Evolutionary conservation across 2,797 vertebrate genomes (phyloP), one percentile per base, ranked within the genome.

Genomic region (Catostomus latipinnis): DNA sequence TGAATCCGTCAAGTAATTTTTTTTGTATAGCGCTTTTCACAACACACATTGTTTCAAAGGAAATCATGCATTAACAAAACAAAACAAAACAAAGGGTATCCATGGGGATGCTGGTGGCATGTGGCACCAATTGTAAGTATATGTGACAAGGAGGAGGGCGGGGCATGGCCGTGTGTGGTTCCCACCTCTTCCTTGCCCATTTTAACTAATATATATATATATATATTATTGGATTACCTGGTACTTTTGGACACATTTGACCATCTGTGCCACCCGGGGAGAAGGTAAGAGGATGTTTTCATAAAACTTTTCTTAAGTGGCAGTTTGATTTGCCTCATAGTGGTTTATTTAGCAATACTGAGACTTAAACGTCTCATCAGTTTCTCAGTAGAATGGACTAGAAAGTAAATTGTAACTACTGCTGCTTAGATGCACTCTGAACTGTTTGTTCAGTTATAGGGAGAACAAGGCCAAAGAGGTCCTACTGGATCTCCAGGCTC

Each of bases 401-500:
- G 22, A 62, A 73, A 50, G 9, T 46, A n/a, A 2, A 0, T 49
- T 43, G 34, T 62, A 0, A 61, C 16, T 61, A 18, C 46, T 48
- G 46, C 45, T 73, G 48, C 57, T 61, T 73, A 50, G 16, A 73
- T 74, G 52, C 46, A 13, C 76, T 53, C 45, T 67, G n/a, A 78
- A 71, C 1, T 45, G 14, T 71, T 60, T 71, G 49, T 60, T 71
- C n/a, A 8, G 43, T 85, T 88, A 91, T 67, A 99, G 98, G 98
- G 98, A 86, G 98, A 99, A 90, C 84, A 95, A 8, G 98, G 98
- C 22, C 94, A 96, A 80, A 86, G 90, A 76, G 98, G 98, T 82
- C 95, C 97, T 10, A 73, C 96, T 82, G 98, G 98, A 65, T 96
- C 96, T 77, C 88, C 95, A 62, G 98, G 98, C 18, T 93, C 97